phyloP scores from a whole-genome alignment of 2,113 vertebrate species.

The Odocoileus virginianus region DNA sequence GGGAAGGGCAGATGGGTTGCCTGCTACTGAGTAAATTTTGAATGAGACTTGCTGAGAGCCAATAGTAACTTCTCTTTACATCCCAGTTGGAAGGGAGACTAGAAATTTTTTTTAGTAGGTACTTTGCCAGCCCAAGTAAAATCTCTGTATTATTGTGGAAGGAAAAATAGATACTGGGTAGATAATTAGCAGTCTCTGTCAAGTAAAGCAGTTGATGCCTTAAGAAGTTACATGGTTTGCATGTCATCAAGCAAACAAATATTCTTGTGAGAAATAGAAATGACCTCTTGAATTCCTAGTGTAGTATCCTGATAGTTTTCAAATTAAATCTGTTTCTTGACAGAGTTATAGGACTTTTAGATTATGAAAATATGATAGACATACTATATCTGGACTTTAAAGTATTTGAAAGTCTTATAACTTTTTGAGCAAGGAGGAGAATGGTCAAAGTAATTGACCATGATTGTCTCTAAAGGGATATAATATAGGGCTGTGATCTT shows the following conservation, averaged over 20 bases:
- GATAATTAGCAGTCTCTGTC: background rate
- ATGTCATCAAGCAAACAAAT: background rate
- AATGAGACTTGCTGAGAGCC: background rate
- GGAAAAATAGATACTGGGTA: background rate
- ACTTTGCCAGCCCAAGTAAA: background rate
- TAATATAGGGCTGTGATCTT: background rate
- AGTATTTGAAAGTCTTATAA: background rate
- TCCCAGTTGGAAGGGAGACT: background rate
- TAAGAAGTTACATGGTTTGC: background rate
- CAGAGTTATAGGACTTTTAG: background rate
- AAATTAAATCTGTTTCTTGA: slow-evolving; percentile 18
- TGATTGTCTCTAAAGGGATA: background rate
- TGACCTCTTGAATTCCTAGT: background rate
- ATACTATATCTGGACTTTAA: background rate
- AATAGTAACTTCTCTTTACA: background rate
- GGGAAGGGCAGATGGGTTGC: background rate
- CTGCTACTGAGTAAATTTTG: background rate
- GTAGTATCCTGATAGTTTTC: background rate
- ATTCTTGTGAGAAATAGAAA: background rate
- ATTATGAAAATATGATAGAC: background rate
- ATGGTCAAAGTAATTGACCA: background rate
- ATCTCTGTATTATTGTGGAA: background rate
- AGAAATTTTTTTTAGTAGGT: background rate
- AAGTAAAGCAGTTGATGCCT: background rate
- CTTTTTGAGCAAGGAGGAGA: background rate